Conservation (phyloP, 2,888 invertebrate genomes). For the Conomelus anceps region DNA sequence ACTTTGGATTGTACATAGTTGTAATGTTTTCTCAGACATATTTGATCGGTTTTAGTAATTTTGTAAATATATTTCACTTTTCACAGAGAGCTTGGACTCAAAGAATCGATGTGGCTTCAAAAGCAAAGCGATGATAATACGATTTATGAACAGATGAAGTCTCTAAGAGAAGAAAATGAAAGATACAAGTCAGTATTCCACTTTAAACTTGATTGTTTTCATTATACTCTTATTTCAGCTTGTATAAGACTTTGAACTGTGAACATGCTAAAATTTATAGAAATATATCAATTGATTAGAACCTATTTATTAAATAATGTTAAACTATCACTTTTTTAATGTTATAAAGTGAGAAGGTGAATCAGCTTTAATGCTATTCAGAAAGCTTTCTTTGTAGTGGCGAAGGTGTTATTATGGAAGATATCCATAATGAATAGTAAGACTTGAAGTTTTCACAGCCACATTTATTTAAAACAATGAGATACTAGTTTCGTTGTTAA, state of each 20-base stretch:
- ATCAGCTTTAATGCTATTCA: no score
- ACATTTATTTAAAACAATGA: no score
- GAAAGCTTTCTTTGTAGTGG: no score
- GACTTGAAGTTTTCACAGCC: no score
- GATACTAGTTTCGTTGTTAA: no score
- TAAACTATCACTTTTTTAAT: no score
- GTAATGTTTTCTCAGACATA: background rate
- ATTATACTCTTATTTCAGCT: background rate
- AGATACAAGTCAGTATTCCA: constrained; percentile 61
- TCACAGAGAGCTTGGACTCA: constrained; percentile 32
- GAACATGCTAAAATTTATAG: background rate
- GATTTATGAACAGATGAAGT: constrained; percentile 69
- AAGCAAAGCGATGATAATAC: constrained; percentile 76
- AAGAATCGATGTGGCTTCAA: constrained; percentile 70
- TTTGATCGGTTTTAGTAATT: background rate
- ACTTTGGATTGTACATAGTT: background rate
- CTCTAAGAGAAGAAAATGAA: constrained; percentile 71
- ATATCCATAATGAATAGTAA: no score
- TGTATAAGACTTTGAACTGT: background rate
- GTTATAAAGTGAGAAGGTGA: no score
- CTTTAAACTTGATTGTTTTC: background rate
- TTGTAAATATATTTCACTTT: constrained; percentile 16
- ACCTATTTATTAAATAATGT: no score
- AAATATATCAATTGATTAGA: background rate
- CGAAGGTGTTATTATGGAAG: no score